These are phyloP conservation scores for Acestrorhynchus altus DNA, from an alignment of 2,797 vertebrate genomes.

Conservation along the genomic window DNA sequence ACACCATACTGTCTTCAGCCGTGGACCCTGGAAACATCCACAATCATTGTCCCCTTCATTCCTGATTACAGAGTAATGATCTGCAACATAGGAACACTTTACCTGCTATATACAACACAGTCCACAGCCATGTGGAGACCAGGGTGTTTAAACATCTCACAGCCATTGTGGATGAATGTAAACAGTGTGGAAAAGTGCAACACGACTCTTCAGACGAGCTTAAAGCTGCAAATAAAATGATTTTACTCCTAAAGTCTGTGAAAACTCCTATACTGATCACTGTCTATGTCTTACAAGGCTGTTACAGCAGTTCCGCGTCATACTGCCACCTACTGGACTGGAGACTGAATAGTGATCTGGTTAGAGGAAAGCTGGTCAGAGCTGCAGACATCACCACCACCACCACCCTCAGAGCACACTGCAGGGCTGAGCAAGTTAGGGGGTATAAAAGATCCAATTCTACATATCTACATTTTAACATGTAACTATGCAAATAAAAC, in stretches of 20 bases:
- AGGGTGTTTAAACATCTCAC: not conserved
- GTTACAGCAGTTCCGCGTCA: not conserved
- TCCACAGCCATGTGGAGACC: constrained; percentile 21
- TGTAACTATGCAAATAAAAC: too few species aligned
- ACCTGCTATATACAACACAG: constrained; percentile 40
- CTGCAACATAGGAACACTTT: not conserved
- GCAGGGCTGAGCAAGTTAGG: too few species aligned
- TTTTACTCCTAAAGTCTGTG: not conserved
- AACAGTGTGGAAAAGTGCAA: not conserved
- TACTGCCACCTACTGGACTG: constrained; percentile 43
- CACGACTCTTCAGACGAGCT: not conserved
- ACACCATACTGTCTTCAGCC: constrained; percentile 67
- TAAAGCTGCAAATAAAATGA: not conserved
- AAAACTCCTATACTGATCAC: not conserved
- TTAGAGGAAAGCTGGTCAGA: not conserved
- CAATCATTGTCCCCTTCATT: not conserved
- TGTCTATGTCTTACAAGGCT: not conserved
- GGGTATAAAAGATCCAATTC: too few species aligned
- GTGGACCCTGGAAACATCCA: not conserved
- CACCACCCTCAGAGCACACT: not conserved
- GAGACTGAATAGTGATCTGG: not conserved
- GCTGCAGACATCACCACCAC: not conserved
- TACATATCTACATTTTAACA: too few species aligned
- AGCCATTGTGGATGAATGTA: not conserved
- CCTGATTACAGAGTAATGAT: too few species aligned